Base-by-base conservation (phyloP, 2,797 vertebrate genomes). In the Varecia variegata region DNA sequence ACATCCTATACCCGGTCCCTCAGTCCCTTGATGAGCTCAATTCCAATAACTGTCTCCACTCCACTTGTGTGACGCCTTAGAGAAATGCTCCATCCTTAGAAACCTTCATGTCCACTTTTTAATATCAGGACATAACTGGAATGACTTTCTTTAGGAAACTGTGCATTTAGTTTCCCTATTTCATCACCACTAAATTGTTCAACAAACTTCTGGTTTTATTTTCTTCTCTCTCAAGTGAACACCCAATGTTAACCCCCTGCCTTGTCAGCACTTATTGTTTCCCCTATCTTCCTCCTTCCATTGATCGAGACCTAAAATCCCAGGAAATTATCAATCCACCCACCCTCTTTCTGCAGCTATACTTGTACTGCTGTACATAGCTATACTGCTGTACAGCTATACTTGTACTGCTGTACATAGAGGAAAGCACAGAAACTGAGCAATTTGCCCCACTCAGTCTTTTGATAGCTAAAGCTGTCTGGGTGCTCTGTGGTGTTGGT, bases 151-250 rank as follows among this genome's bases (percentile, higher is more conserved):
- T 77, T 82, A 58, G 38, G 10, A 90, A 89, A 82, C 5, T 68
- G 20, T n/a, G n/a, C 30, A 88, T 20, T 40, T 32, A 43, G 70
- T 80, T 91, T 92, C 11, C 84, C 27, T 83, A 47, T 50, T 76
- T 93, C 20, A 58, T 87, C 18, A 73, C 15, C 43, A 81, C 21
- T 18, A 84, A 79, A 43, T 82, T 4, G 73, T 86, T 68, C 14
- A 73, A 86, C 7, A 54, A 71, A 65, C 7, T 30, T 50, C 38
- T n/a, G 5, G 13, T 86, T 94, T 79, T 79, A 21, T 90, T 95
- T 91, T 77, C 14, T 90, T 74, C 7, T 68, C 32, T n/a, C 30
- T 77, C 20, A 73, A 68, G 1, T 84, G n/a, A 85, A 14, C 20
- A 43, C 4, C 3, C 8, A 73, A 40, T 1, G 35, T 38, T n/a